Conservation (phyloP, 37 sponge, comb jelly and placozoan genomes). For the Axinella damicornis region DNA sequence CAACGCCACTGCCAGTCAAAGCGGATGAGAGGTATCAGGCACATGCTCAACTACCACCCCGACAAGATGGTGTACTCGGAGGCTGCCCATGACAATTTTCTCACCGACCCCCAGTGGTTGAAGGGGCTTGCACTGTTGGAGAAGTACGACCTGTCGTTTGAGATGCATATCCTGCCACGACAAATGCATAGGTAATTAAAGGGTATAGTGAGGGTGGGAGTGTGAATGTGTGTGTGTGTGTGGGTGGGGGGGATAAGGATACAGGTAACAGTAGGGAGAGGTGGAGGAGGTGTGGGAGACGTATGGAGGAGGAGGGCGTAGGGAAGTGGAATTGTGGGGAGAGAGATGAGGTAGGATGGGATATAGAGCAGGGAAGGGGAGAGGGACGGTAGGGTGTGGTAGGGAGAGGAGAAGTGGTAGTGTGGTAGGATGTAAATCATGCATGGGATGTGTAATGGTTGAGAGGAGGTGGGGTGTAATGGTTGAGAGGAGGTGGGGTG, state of each 20-base stretch:
- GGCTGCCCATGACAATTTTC: slow-evolving; percentile 70
- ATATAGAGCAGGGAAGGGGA: not conserved
- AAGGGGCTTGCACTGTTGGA: slow-evolving; percentile 72
- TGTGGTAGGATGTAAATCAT: too few species aligned
- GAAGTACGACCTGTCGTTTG: slow-evolving; percentile 85
- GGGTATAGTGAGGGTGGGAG: too few species aligned
- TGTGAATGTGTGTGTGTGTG: not conserved
- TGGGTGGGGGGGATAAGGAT: not conserved
- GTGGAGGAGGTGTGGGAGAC: too few species aligned
- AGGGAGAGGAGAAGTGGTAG: too few species aligned
- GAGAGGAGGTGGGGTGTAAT: too few species aligned
- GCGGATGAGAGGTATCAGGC: slow-evolving; percentile 83
- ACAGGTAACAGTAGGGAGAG: not conserved
- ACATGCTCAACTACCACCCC: slow-evolving; percentile 83
- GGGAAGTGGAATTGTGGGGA: too few species aligned
- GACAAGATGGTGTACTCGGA: slow-evolving; percentile 47
- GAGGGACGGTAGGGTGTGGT: not conserved
- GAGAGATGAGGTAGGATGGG: not conserved
- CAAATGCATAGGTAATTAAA: slow-evolving; percentile 59
- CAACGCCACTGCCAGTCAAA: slow-evolving; percentile 60
- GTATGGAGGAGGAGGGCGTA: too few species aligned
- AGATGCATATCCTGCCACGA: slow-evolving; percentile 71
- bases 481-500: too few species aligned
- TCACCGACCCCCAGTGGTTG: slow-evolving; percentile 81
- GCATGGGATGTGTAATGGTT: too few species aligned